Percentiles rank a stretch among this genome's conserved stretches.
These are phyloP conservation scores for Pheosia tremula DNA, from an alignment of 2,888 invertebrate genomes.

Conservation along the genomic window DNA sequence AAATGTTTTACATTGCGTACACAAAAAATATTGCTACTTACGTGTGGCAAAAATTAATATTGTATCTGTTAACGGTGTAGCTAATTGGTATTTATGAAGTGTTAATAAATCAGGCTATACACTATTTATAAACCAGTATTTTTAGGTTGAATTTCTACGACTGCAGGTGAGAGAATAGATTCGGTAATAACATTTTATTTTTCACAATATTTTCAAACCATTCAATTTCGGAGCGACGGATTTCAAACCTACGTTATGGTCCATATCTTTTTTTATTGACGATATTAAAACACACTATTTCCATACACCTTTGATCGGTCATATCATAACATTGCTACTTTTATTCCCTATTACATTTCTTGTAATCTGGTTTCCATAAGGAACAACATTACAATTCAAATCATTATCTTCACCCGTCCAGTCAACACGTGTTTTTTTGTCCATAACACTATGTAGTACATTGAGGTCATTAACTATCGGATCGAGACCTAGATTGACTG, in stretches of 20 bases:
- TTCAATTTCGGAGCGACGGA: neutral
- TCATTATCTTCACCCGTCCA: conserved; percentile 28
- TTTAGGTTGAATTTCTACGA: neutral
- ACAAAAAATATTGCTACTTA: neutral
- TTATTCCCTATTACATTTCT: neutral
- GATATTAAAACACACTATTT: neutral
- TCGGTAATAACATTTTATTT: neutral
- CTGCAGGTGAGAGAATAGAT: neutral
- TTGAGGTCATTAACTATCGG: conserved; percentile 37
- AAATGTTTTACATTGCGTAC: neutral
- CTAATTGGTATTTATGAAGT: neutral
- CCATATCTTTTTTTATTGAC: neutral
- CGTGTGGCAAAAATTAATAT: neutral
- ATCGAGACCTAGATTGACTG: conserved; percentile 37
- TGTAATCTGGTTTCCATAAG: too few relatives aligned
- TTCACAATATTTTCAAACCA: neutral
- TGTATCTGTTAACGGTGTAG: neutral
- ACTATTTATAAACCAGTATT: neutral
- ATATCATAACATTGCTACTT: neutral
- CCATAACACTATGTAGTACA: conserved; percentile 44
- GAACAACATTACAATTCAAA: neutral
- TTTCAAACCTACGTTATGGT: neutral
- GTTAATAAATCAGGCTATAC: neutral
- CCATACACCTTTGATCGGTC: neutral
- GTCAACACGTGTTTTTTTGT: conserved; percentile 48